Evolutionary conservation across 2,888 invertebrate genomes (phyloP), one percentile per base, ranked within the genome.

Genomic region (Tipula vernalis): DNA sequence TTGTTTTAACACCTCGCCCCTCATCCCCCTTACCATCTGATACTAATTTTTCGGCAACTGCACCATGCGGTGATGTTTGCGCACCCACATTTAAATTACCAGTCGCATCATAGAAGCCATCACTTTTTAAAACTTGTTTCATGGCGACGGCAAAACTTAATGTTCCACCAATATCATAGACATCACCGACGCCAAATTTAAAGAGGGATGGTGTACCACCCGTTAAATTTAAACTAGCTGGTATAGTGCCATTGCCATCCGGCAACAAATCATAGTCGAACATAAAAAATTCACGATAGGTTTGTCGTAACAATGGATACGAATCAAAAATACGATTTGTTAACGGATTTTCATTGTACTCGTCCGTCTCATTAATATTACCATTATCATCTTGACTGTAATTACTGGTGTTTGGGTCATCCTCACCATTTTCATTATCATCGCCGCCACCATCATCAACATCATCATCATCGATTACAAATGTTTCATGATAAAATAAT

Each of bases 91-190:
- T 28, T n/a, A 15, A 12, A 15, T 4, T 86, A 39, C 18, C 89
- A 15, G 88, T 88, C 12, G 86, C 57, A 57, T 51, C 51, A 36
- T 57, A 86, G n/a, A 87, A 84, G 5, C 86, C 86, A 87, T 87
- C 87, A 6, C 89, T 89, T 71, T 89, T 90, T 1, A 89, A 88
- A 2, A 92, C 94, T 90, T 94, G 94, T 89, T 95, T 93, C 89
- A 96, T 92, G 86, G 95, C 95, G 0, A 96, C 92, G 86, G 95
- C 95, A 88, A 96, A 93, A 0, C 94, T 93, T 28, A 97, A 90
- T 2, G 96, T 96, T 0, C 97, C 97, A 0, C 98, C 98, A 44
- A 96, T 94, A 89, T 97, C 97, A 87, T 93, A 92, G 36, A 95
- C 93, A 87, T 95, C 93, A 51, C 94, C 94, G 12, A 97, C 92